A percentile compares a stretch with the other conserved stretches of the same genome.
phyloP scores from a whole-genome alignment of 2,888 invertebrate genomes.

The Cheilosia variabilis region DNA sequence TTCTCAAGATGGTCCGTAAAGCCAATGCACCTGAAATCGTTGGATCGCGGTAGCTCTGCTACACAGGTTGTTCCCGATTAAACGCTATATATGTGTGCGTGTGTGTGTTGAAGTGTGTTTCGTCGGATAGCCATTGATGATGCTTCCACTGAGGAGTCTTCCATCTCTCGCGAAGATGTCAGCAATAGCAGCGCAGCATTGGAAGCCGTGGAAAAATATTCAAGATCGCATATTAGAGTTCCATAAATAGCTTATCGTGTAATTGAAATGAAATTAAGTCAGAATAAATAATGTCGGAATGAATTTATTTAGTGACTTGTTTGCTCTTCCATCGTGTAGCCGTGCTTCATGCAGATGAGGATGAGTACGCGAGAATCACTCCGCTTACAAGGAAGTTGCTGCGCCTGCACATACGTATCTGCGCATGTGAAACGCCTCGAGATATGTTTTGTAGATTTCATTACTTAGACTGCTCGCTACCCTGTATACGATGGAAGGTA shows the following conservation, averaged over 20 bases:
- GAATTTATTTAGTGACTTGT: slow-evolving; percentile 76
- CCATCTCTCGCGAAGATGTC: slow-evolving; percentile 44
- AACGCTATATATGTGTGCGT: slow-evolving; percentile 21
- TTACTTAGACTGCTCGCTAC: slow-evolving; percentile 14
- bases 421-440: background rate
- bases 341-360: slow-evolving; percentile 73
- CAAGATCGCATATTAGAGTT: slow-evolving; percentile 74
- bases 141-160: slow-evolving; percentile 44
- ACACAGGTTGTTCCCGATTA: slow-evolving; percentile 60
- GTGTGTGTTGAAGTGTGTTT: slow-evolving; percentile 35
- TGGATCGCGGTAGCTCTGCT: slow-evolving; percentile 55
- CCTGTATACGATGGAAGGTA: too few relatives aligned
- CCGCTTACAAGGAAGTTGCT: slow-evolving; percentile 46
- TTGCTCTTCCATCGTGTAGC: slow-evolving; percentile 69
- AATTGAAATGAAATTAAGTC: slow-evolving; percentile 77
- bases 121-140: slow-evolving; percentile 43
- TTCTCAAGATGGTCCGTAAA: slow-evolving; percentile 22
- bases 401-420: background rate
- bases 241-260: slow-evolving; percentile 77
- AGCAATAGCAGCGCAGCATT: slow-evolving; percentile 30
- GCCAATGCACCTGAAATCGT: slow-evolving; percentile 67
- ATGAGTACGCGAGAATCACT: slow-evolving; percentile 72
- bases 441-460: slow-evolving; percentile 45
- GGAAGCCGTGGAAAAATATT: slow-evolving; percentile 50
- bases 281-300: slow-evolving; percentile 75